phyloP scores from a whole-genome alignment of 2,113 vertebrate genomes.

The Carassius auratus region DNA sequence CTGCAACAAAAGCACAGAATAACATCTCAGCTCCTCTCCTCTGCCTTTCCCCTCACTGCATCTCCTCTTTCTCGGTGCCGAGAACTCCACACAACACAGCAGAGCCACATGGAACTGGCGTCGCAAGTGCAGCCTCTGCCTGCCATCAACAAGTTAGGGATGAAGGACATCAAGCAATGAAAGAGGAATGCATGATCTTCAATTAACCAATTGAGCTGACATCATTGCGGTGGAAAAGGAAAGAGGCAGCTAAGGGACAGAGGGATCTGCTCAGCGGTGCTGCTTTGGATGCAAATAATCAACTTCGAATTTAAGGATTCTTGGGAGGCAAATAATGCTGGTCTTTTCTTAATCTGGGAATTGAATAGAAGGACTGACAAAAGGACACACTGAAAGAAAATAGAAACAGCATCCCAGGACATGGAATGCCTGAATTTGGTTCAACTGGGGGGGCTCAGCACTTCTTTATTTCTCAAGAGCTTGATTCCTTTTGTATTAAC shows the following conservation, averaged over 20 bases:
- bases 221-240: slow-evolving; percentile 70
- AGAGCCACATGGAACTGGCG: slow-evolving; percentile 80
- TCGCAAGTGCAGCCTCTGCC: slow-evolving; percentile 86
- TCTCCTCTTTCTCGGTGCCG: slow-evolving; percentile 87
- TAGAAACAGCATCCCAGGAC: slow-evolving; percentile 63
- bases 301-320: slow-evolving; percentile 75
- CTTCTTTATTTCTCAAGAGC: slow-evolving; percentile 77
- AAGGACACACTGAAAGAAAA: slow-evolving; percentile 53
- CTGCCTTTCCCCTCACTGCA: slow-evolving; percentile 70
- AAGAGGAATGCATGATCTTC: slow-evolving; percentile 77
- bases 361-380: slow-evolving; percentile 21
- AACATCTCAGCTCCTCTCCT: slow-evolving; percentile 75
- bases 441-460: slow-evolving; percentile 73
- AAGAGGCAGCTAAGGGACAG: slow-evolving; percentile 63
- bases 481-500: slow-evolving; percentile 77
- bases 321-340: slow-evolving; percentile 42
- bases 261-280: slow-evolving; percentile 69
- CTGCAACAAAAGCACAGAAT: slow-evolving; percentile 93
- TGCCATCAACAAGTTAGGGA: slow-evolving; percentile 98
- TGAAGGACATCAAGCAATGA: slow-evolving; percentile 77
- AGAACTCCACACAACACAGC: slow-evolving; percentile 89
- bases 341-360: slow-evolving; percentile 42
- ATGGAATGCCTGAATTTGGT: slow-evolving; percentile 81
- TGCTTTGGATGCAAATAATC: slow-evolving; percentile 73
- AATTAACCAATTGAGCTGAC: slow-evolving; percentile 83